Conservation (phyloP, 2,888 invertebrate genomes). For the Taenaris catops region DNA sequence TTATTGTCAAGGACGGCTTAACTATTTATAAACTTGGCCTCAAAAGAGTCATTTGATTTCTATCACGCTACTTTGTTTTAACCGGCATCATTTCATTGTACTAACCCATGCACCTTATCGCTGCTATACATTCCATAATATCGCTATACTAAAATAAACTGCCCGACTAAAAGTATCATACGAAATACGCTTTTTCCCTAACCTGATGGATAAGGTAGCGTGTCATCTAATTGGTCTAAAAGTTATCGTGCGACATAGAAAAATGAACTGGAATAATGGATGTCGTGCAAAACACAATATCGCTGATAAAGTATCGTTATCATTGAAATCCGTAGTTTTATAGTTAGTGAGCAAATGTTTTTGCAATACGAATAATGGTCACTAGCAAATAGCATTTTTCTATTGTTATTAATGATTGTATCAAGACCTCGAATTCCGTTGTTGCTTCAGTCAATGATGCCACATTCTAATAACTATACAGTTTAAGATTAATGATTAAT, state of each 20-base stretch:
- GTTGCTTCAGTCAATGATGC: too few species aligned
- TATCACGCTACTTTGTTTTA: conserved; percentile 5
- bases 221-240: conserved; percentile 12
- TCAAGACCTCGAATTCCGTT: neutral
- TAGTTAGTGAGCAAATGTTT: neutral
- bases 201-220: conserved; percentile 13
- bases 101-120: conserved; percentile 4
- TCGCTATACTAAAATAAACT: neutral
- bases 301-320: conserved; percentile 8
- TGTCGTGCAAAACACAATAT: conserved; percentile 13
- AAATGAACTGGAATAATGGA: conserved; percentile 7
- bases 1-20: conserved; percentile 10
- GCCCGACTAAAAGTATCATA: neutral
- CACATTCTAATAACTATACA: too few species aligned
- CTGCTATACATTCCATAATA: neutral
- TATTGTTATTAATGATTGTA: conserved; percentile 2
- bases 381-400: conserved; percentile 4
- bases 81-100: conserved; percentile 5
- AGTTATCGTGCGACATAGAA: conserved; percentile 11
- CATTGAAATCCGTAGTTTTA: neutral
- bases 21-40: conserved; percentile 20
- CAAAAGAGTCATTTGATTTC: conserved; percentile 6
- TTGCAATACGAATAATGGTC: neutral
- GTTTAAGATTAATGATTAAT: too few species aligned
- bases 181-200: conserved; percentile 19